Conservation (phyloP, 2,888 invertebrate species). For the Andrena marginata region DNA sequence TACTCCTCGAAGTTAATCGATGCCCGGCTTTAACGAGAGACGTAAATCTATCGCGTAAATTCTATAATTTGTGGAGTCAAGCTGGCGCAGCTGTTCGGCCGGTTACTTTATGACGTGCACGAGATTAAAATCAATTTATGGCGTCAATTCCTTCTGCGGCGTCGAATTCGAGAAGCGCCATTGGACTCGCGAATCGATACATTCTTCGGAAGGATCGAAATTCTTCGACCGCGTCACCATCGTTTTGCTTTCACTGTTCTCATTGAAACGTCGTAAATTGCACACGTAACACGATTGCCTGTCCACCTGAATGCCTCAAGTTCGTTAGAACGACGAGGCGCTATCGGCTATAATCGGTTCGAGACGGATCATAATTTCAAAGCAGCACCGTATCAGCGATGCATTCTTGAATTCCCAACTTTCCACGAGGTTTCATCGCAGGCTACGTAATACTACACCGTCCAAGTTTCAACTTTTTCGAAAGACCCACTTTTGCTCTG, state of each 20-base stretch:
- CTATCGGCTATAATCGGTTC: neutral
- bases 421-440: slow-evolving; percentile 12
- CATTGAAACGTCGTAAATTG: neutral
- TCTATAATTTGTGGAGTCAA: slow-evolving; percentile 74
- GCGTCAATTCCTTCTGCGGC: slow-evolving; percentile 70
- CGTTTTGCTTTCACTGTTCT: neutral
- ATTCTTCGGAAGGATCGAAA: slow-evolving; percentile 27
- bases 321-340: neutral
- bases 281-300: neutral
- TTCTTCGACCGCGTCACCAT: slow-evolving; percentile 3
- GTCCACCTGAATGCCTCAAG: neutral
- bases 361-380: slow-evolving; percentile 32
- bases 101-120: slow-evolving; percentile 74
- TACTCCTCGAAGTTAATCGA: slow-evolving; percentile 66
- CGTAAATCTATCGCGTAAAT: slow-evolving; percentile 76
- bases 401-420: slow-evolving; percentile 39
- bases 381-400: slow-evolving; percentile 5
- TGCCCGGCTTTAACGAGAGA: slow-evolving; percentile 70
- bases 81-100: slow-evolving; percentile 69
- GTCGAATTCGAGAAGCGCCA: slow-evolving; percentile 51
- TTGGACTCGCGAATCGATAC: slow-evolving; percentile 11
- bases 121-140: slow-evolving; percentile 78
- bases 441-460: neutral
- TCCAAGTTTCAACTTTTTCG: slow-evolving; percentile 21
- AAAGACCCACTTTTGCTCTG: no score